Conservation (phyloP, 1,140 invertebrate genomes). For the Zaprionus tsacasi region DNA sequence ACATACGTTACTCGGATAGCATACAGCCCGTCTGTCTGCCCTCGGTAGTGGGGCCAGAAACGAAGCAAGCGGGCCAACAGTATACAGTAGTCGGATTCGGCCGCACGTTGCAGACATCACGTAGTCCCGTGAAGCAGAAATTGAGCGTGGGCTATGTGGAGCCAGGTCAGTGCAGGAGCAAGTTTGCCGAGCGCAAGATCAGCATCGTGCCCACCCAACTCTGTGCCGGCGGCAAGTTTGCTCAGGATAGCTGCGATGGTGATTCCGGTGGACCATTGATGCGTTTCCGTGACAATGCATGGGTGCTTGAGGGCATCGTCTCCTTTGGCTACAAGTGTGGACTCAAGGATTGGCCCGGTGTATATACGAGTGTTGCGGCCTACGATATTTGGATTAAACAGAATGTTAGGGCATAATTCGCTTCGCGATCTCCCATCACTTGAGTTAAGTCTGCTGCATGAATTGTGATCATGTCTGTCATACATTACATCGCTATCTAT, state of each 20-base stretch:
- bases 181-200: conserved; percentile 60
- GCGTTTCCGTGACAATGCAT: conserved; percentile 83
- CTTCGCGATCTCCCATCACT: neutral
- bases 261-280: conserved; percentile 90
- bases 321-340: conserved; percentile 85
- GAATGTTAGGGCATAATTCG: conserved; percentile 60
- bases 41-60: conserved; percentile 50
- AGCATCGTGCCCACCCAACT: conserved; percentile 83
- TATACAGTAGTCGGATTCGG: conserved; percentile 89
- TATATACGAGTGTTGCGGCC: conserved; percentile 85
- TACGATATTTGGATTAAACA: conserved; percentile 85
- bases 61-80: conserved; percentile 47
- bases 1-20: conserved; percentile 84
- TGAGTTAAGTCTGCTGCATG: conserved; percentile 34
- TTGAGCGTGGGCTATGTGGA: conserved; percentile 57
- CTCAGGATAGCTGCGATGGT: conserved; percentile 87
- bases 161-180: conserved; percentile 44
- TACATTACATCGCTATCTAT: neutral
- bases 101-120: conserved; percentile 84
- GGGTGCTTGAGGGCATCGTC: conserved; percentile 86
- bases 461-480: conserved; percentile 62
- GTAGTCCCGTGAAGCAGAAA: conserved; percentile 68
- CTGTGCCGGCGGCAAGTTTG: conserved; percentile 86
- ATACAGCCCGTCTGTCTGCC: conserved; percentile 87
- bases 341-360: conserved; percentile 84